These are phyloP conservation scores for Misgurnus mizolepis DNA, from an alignment of 2,113 vertebrate genomes.

Conservation along the genomic window DNA sequence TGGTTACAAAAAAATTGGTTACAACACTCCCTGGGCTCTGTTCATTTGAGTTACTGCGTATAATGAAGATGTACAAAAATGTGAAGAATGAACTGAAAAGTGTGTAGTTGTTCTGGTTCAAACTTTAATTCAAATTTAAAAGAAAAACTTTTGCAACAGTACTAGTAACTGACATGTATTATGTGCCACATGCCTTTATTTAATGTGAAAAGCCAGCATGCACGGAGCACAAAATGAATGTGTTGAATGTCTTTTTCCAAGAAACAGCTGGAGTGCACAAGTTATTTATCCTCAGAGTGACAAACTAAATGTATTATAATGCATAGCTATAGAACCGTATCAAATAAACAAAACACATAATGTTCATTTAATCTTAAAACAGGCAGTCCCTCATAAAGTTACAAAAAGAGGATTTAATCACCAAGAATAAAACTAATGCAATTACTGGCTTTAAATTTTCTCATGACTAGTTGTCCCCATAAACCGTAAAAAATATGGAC, in stretches of 20 bases:
- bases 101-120: background rate
- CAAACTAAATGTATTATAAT: background rate
- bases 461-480: too few species aligned
- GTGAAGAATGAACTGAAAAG: background rate
- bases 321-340: background rate
- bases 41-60: background rate
- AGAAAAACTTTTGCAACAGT: background rate
- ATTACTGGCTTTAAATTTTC: background rate
- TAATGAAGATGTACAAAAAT: background rate
- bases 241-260: background rate
- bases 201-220: conserved; percentile 12
- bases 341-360: background rate
- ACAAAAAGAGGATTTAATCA: background rate
- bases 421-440: background rate
- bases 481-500: too few species aligned
- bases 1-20: too few species aligned
- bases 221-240: background rate
- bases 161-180: background rate
- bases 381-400: background rate
- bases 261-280: background rate
- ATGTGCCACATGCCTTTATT: conserved; percentile 13
- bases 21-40: too few species aligned
- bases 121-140: background rate
- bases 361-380: background rate
- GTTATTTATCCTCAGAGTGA: background rate